phyloP scores from a whole-genome alignment of 53 echinoderm and acorn worm genomes.

The Arbacia lixula region DNA sequence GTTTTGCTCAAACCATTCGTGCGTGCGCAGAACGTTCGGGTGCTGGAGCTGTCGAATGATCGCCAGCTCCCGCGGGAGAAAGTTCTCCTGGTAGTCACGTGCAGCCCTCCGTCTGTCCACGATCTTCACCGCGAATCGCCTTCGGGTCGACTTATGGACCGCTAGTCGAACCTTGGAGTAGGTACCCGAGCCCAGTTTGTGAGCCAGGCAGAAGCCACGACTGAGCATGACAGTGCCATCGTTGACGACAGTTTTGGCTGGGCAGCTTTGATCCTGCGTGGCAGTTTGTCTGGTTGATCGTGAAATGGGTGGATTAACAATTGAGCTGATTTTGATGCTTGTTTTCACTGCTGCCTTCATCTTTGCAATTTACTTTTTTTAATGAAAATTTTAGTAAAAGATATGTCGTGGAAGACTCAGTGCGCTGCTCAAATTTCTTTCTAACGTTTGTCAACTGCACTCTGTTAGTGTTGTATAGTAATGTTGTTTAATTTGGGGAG shows the following conservation, averaged over 20 bases:
- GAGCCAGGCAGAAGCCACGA: slow-evolving; percentile 68
- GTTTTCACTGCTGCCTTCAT: slow-evolving; percentile 17
- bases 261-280: slow-evolving; percentile 6
- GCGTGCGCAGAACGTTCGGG: slow-evolving; percentile 77
- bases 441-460: too few species aligned
- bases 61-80: slow-evolving; percentile 83
- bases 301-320: background rate
- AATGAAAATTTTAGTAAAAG: too few species aligned
- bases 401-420: too few species aligned
- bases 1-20: slow-evolving; percentile 78
- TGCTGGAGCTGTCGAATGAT: slow-evolving; percentile 69
- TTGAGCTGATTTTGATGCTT: background rate
- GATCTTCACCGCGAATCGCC: slow-evolving; percentile 82
- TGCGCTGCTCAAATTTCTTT: too few species aligned
- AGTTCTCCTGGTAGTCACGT: slow-evolving; percentile 70
- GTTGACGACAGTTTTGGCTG: slow-evolving; percentile 1
- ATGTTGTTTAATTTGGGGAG: too few species aligned
- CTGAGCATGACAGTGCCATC: slow-evolving; percentile 31
- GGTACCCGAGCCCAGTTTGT: slow-evolving; percentile 78
- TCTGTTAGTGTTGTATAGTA: too few species aligned
- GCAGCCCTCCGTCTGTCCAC: slow-evolving; percentile 85
- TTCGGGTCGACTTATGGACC: slow-evolving; percentile 49
- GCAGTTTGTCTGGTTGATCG: background rate
- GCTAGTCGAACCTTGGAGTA: slow-evolving; percentile 88
- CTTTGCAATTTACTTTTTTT: too few species aligned